phyloP scores from a whole-genome alignment of 2,888 invertebrate genomes.

The Cataglyphis cursor region DNA sequence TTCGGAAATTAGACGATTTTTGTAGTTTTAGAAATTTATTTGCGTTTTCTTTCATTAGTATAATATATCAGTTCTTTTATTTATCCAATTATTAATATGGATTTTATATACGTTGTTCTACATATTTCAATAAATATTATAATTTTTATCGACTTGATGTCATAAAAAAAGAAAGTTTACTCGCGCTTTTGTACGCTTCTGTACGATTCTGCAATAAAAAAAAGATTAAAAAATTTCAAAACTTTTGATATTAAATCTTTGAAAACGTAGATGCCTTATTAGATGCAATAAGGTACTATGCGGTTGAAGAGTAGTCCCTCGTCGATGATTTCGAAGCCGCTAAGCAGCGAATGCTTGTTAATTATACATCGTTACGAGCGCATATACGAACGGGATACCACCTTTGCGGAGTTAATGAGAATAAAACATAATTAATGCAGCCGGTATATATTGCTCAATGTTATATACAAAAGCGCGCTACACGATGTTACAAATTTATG shows the following conservation, averaged over 20 bases:
- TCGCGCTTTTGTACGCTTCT: neutral
- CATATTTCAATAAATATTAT: neutral
- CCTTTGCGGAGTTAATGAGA: conserved; percentile 47
- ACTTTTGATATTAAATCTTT: conserved; percentile 34
- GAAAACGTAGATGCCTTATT: conserved; percentile 34
- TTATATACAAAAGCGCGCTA: conserved; percentile 19
- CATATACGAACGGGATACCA: conserved; percentile 21
- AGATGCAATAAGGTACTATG: conserved; percentile 13
- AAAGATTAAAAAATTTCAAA: conserved; percentile 5
- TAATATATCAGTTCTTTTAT: neutral
- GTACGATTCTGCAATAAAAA: neutral
- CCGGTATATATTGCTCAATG: conserved; percentile 14
- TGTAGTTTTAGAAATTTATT: neutral
- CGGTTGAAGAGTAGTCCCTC: conserved; percentile 33
- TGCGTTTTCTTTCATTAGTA: neutral
- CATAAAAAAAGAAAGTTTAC: neutral
- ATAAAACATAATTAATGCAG: conserved; percentile 56
- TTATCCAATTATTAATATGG: neutral
- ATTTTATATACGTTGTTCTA: neutral
- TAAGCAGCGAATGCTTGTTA: conserved; percentile 45
- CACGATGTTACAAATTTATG: conserved; percentile 36
- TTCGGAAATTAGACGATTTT: neutral
- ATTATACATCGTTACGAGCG: conserved; percentile 48
- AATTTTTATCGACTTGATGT: neutral
- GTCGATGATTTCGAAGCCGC: conserved; percentile 47